Evolutionary conservation across 2,797 vertebrate genomes (phyloP).

Genomic region (Alfaro cultratus): DNA sequence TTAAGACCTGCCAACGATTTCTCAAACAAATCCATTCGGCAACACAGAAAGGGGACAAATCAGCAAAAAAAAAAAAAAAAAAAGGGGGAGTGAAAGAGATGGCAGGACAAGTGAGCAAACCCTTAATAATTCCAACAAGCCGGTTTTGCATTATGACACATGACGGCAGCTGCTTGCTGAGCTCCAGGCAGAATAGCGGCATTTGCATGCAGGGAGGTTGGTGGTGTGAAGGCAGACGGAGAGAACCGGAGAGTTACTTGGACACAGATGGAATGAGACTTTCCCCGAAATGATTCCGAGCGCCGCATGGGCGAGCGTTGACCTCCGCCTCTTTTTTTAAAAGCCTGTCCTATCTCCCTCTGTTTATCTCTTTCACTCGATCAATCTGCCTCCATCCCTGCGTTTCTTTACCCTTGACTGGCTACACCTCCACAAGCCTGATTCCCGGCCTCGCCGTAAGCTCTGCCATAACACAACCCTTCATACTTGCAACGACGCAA

Average conservation of each 20-base stretch:
- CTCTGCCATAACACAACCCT: conserved; percentile 26
- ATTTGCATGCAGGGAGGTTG: conserved; percentile 33
- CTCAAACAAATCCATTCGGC: background rate
- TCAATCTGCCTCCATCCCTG: background rate
- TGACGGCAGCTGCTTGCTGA: conserved; percentile 41
- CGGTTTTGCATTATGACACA: conserved; percentile 33
- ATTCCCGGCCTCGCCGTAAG: background rate
- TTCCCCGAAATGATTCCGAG: conserved; percentile 52
- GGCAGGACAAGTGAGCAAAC: conserved; percentile 7
- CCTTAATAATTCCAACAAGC: conserved; percentile 22
- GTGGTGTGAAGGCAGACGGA: conserved; percentile 17
- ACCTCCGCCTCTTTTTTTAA: conserved; percentile 12
- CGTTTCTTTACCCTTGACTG: background rate
- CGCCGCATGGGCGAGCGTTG: conserved; percentile 19
- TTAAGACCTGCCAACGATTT: background rate
- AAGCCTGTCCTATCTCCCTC: conserved; percentile 16
- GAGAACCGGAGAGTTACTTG: conserved; percentile 24
- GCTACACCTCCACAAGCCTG: background rate
- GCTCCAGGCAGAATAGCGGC: conserved; percentile 33
- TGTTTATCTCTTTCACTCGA: conserved; percentile 9
- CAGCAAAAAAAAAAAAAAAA: background rate
- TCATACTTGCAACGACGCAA: conserved; percentile 6
- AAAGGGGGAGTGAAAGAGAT: background rate
- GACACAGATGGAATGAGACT: conserved; percentile 55
- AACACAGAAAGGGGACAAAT: background rate